phyloP scores from a whole-genome alignment of 2,113 vertebrate species.

The Bostrychus sinensis region DNA sequence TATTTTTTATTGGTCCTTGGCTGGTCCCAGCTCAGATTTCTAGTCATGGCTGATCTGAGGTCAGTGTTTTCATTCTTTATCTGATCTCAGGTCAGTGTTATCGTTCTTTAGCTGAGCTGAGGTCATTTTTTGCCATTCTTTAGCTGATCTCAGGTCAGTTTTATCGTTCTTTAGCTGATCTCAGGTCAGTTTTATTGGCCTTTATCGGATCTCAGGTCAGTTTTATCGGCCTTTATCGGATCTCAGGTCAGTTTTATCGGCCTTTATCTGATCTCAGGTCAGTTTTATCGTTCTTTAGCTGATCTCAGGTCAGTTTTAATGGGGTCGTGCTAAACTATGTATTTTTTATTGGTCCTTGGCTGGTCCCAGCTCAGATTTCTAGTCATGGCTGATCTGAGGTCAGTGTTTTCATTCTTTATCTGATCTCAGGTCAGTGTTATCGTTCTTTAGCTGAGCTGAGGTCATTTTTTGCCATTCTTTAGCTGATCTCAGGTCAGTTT shows the following conservation, averaged over 20 bases:
- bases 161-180: no score
- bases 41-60: neutral
- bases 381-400: neutral
- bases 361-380: no score
- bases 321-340: conserved; percentile 87
- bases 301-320: conserved; percentile 87
- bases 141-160: no score
- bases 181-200: no score
- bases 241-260: conserved; percentile 66
- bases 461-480: conserved; percentile 68
- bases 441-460: conserved; percentile 83
- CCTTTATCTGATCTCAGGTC: conserved; percentile 87
- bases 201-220: no score
- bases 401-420: no score
- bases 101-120: conserved; percentile 82
- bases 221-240: no score
- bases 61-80: neutral
- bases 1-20: neutral
- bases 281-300: conserved; percentile 64
- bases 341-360: neutral
- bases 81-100: no score
- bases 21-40: no score
- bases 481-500: no score
- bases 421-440: no score
- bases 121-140: conserved; percentile 71